Conservation (phyloP, 1,140 invertebrate genomes). For the Neodiprion pinetum region DNA sequence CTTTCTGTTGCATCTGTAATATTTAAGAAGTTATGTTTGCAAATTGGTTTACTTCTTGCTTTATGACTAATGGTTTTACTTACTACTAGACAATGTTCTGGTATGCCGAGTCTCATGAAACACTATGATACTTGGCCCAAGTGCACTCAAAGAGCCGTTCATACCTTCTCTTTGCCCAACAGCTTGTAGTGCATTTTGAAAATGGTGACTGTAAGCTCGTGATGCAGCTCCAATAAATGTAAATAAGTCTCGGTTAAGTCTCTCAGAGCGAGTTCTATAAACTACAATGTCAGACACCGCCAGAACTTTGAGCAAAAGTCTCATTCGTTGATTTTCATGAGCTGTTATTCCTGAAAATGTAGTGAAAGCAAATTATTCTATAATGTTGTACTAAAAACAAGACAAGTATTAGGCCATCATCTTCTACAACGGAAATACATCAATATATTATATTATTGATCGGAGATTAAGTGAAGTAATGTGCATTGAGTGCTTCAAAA, state of each 20-base stretch:
- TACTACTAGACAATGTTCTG: constrained; percentile 61
- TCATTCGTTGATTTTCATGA: constrained; percentile 74
- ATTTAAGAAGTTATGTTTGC: constrained; percentile 15
- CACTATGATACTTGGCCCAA: constrained; percentile 79
- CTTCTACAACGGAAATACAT: too few species aligned
- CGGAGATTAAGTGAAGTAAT: too few species aligned
- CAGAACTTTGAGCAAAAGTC: constrained; percentile 75
- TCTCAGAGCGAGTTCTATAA: constrained; percentile 79
- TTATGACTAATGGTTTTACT: constrained; percentile 12
- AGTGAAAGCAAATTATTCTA: constrained; percentile 8
- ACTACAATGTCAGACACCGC: constrained; percentile 85
- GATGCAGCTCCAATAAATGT: constrained; percentile 82
- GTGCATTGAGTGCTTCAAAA: too few species aligned
- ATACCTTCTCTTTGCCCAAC: constrained; percentile 64
- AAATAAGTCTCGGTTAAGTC: constrained; percentile 81
- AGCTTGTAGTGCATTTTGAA: constrained; percentile 69
- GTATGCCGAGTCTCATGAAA: constrained; percentile 86
- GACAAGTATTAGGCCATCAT: neutral
- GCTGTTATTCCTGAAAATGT: constrained; percentile 62
- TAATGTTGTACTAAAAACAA: constrained; percentile 12
- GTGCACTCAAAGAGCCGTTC: constrained; percentile 59
- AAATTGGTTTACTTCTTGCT: too few species aligned
- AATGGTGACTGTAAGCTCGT: constrained; percentile 77
- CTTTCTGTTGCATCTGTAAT: constrained; percentile 64
- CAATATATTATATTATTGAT: too few species aligned